Evolutionary conservation across 2,797 vertebrate genomes (phyloP).

Genomic region (Bovichtus diacanthus): DNA sequence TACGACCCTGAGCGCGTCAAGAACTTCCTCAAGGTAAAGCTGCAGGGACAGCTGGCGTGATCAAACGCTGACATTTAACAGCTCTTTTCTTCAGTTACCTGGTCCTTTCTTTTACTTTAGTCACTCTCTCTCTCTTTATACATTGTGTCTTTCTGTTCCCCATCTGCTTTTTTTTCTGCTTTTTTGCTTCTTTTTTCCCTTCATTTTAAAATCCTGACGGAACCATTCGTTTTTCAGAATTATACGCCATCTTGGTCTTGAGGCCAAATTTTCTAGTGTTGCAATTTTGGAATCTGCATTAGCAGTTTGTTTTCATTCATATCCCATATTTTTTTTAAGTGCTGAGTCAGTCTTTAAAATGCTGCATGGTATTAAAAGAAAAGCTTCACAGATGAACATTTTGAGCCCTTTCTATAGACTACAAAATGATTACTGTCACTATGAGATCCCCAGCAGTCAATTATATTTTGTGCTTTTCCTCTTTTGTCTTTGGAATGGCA

Average conservation of each 20-base stretch:
- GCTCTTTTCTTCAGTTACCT: neutral
- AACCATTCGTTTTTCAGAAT: neutral
- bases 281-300: neutral
- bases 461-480: slow-evolving; percentile 94
- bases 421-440: neutral
- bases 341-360: neutral
- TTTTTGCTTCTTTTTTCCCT: neutral
- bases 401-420: neutral
- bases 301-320: neutral
- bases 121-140: neutral
- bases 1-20: slow-evolving; percentile 97
- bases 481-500: slow-evolving; percentile 93
- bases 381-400: neutral
- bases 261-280: neutral
- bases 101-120: neutral
- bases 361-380: slow-evolving; percentile 2
- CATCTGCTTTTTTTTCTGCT: no score
- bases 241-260: neutral
- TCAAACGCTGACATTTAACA: slow-evolving; percentile 18
- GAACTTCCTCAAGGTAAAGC: slow-evolving; percentile 95
- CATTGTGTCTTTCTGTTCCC: neutral
- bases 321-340: neutral
- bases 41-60: neutral
- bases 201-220: neutral
- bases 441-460: slow-evolving; percentile 70